Base-by-base conservation (phyloP, 2,888 invertebrate genomes). In the Drosophila peninsularis region DNA sequence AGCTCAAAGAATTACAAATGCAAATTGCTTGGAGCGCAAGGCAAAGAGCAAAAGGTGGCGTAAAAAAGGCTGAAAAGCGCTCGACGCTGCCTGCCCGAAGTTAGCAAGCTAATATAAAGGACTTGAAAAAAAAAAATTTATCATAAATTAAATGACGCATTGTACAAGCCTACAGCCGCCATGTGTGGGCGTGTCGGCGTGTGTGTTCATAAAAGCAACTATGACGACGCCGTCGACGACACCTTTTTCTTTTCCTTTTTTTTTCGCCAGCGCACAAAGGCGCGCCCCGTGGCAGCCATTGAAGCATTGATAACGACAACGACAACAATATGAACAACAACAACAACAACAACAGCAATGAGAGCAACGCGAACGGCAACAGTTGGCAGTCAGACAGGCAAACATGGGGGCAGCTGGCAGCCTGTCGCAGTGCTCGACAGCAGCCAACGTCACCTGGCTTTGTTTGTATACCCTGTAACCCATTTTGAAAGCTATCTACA, bases 131-230 rank as follows among this genome's bases (percentile, higher is more conserved):
- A 74, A 74, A 74, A 85, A 78, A 85, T 85, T 57, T 80, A 82
- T 86, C 86, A 86, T 86, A 88, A 86, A 88, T 88, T 86, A 86
- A 86, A 86, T 86, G 88, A 86, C 84, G 79, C 84, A 79, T 84
- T 85, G 79, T 77, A 55, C 10, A 27, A 24, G 62, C 60, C 66
- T 58, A 50, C n/a, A 27, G 17, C 30, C 44, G 37, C 24, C 4
- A 27, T 21, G n/a, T 57, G 54, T 30, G 47, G 47, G 61, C 60
- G 63, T 45, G 62, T 47, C 37, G 36, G 57, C 9, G 58, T 49
- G 62, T 60, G 44, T 32, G 55, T 42, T 62, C 37, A 49, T 49
- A 14, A 62, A 62, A 56, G 45, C 52, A 66, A 58, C 75, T 74
- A 78, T 77, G 76, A 47, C 65, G 64, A 76, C 67, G 67, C 34